phyloP scores from a whole-genome alignment of 1,140 invertebrate species.

The Aricia agestis region DNA sequence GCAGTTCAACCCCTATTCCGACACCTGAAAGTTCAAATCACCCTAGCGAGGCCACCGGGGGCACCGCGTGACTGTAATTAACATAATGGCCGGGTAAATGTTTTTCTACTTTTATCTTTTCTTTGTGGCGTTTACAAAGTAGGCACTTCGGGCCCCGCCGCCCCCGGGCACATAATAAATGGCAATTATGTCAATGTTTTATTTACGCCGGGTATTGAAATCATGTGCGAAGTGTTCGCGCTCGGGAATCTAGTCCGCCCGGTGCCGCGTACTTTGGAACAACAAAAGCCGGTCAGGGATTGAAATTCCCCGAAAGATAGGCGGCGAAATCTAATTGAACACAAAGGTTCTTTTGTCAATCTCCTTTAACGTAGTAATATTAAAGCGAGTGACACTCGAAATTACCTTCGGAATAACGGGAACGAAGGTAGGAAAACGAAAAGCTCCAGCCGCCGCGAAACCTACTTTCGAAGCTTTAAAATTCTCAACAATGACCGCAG shows the following conservation, averaged over 20 bases:
- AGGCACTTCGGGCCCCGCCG: conserved; percentile 1
- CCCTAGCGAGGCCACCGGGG: background rate
- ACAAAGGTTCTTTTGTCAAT: background rate
- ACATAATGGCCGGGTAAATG: conserved; percentile 15
- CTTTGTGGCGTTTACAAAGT: conserved; percentile 16
- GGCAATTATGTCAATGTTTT: conserved; percentile 6
- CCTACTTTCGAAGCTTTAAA: background rate
- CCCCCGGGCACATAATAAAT: background rate
- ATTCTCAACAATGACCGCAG: conserved; percentile 6
- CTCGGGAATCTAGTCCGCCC: background rate
- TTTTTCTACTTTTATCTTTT: conserved; percentile 17
- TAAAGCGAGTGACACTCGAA: background rate
- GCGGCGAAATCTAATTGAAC: background rate
- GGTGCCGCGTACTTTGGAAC: background rate
- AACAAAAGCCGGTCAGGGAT: background rate
- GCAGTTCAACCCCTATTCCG: background rate
- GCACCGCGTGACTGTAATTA: conserved; percentile 12
- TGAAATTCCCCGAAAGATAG: background rate
- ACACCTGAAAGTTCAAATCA: background rate
- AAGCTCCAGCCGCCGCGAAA: background rate
- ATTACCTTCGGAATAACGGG: background rate
- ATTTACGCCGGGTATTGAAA: background rate
- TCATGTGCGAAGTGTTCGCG: background rate
- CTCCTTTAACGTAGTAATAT: background rate
- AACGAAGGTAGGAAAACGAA: background rate